Evolutionary conservation across 2,888 invertebrate species (phyloP).

Genomic region (Eretmocerus hayati): DNA sequence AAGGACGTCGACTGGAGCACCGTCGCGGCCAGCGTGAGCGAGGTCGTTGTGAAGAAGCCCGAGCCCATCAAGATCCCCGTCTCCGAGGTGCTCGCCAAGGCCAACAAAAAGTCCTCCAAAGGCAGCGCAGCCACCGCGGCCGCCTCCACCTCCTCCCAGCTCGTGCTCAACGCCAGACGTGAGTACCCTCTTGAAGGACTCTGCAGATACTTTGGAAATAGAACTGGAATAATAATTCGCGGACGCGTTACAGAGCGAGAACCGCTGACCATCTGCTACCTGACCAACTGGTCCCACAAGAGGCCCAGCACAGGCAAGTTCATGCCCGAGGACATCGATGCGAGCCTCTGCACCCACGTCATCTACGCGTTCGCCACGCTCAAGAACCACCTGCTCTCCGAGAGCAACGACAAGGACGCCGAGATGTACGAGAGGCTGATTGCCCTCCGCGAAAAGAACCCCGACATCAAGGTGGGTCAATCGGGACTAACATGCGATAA

Average conservation of each 20-base stretch:
- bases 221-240: no score
- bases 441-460: slow-evolving; percentile 78
- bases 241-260: slow-evolving; percentile 69
- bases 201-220: no score
- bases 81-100: slow-evolving; percentile 60
- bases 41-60: slow-evolving; percentile 61
- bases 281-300: slow-evolving; percentile 94
- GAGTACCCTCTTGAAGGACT: no score
- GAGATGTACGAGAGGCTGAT: slow-evolving; percentile 83
- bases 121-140: slow-evolving; percentile 46
- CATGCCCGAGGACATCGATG: slow-evolving; percentile 81
- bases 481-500: no score
- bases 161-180: no score
- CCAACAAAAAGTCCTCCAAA: slow-evolving; percentile 43
- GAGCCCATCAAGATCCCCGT: slow-evolving; percentile 71
- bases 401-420: slow-evolving; percentile 72
- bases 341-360: slow-evolving; percentile 86
- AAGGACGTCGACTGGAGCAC: slow-evolving; percentile 82
- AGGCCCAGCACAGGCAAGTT: slow-evolving; percentile 83
- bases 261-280: slow-evolving; percentile 87
- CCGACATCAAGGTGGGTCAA: slow-evolving; percentile 67
- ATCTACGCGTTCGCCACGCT: slow-evolving; percentile 92
- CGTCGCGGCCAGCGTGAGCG: slow-evolving; percentile 61
- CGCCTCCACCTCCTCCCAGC: slow-evolving; percentile 59
- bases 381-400: slow-evolving; percentile 75